Percentiles rank a stretch among this genome's conserved stretches.
Conservation (phyloP, 2,113 vertebrate species). For the Mustela lutreola region DNA sequence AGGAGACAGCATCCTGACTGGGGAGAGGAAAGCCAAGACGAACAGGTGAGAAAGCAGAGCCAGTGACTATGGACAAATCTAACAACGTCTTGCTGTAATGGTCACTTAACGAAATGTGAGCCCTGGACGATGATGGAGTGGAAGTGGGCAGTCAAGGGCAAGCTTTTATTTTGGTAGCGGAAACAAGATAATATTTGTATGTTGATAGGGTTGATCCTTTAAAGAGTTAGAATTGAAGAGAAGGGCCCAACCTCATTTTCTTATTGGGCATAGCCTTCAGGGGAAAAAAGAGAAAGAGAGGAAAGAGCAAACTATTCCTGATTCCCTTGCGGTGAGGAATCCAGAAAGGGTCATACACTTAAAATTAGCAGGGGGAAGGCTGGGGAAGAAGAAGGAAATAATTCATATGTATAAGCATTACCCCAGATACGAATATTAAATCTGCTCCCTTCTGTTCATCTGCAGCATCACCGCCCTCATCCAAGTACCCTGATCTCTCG, state of each 20-base stretch:
- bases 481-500: fast-evolving
- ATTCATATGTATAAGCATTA: background rate
- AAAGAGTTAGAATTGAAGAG: background rate
- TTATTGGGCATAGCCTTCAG: background rate
- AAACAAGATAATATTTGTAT: background rate
- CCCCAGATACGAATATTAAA: background rate
- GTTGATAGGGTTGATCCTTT: background rate
- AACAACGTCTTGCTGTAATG: background rate
- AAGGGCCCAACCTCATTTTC: background rate
- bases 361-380: background rate
- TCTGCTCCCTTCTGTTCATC: background rate
- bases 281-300: background rate
- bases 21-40: background rate
- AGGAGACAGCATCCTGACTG: background rate
- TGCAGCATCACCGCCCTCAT: background rate
- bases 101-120: background rate
- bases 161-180: background rate
- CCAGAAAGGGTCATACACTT: background rate
- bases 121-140: no score
- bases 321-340: background rate
- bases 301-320: background rate
- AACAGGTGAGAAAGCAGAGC: background rate
- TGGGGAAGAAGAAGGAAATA: background rate
- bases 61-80: background rate
- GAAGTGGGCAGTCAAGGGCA: background rate